A percentile compares a stretch with the other conserved stretches of the same genome.
phyloP scores from a whole-genome alignment of 2,888 invertebrate genomes.

The Brenthis daphne region DNA sequence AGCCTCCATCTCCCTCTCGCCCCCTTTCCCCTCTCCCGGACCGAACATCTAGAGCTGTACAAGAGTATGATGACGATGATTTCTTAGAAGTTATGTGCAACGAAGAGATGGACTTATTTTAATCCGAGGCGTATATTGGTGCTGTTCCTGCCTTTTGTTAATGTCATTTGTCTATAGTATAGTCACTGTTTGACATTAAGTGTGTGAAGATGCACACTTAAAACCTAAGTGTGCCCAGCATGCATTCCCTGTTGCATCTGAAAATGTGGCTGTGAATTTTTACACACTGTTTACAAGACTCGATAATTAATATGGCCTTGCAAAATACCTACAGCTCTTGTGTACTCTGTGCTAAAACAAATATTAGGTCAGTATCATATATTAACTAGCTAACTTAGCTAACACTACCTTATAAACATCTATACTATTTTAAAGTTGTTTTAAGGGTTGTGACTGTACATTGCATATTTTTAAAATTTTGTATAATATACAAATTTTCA shows the following conservation, averaged over 20 bases:
- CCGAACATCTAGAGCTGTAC: slow-evolving; percentile 57
- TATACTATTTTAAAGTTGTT: background rate
- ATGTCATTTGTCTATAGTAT: slow-evolving; percentile 15
- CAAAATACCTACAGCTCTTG: slow-evolving; percentile 15
- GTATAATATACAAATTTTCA: background rate
- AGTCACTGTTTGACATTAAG: slow-evolving; percentile 17
- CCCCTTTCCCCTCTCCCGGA: slow-evolving; percentile 47
- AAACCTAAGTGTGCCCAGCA: slow-evolving; percentile 6
- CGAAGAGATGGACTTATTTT: slow-evolving; percentile 88
- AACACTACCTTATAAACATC: background rate
- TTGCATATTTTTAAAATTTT: background rate
- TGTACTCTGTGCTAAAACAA: slow-evolving; percentile 8
- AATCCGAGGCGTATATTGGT: slow-evolving; percentile 44
- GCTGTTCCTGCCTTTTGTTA: slow-evolving; percentile 28
- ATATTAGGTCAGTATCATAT: slow-evolving; percentile 20
- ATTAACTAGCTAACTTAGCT: background rate
- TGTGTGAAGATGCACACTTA: slow-evolving; percentile 17
- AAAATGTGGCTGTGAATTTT: slow-evolving; percentile 35
- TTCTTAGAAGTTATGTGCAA: slow-evolving; percentile 87
- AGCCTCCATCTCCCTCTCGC: slow-evolving; percentile 40
- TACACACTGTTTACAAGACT: slow-evolving; percentile 33
- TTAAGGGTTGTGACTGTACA: slow-evolving; percentile 6
- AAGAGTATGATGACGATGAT: slow-evolving; percentile 84
- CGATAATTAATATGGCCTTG: slow-evolving; percentile 24
- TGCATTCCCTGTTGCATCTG: slow-evolving; percentile 30